A percentile compares a stretch with the other conserved stretches of the same genome.
phyloP scores from a whole-genome alignment of 2,888 invertebrate genomes.

The Entomobrya multifasciata region DNA sequence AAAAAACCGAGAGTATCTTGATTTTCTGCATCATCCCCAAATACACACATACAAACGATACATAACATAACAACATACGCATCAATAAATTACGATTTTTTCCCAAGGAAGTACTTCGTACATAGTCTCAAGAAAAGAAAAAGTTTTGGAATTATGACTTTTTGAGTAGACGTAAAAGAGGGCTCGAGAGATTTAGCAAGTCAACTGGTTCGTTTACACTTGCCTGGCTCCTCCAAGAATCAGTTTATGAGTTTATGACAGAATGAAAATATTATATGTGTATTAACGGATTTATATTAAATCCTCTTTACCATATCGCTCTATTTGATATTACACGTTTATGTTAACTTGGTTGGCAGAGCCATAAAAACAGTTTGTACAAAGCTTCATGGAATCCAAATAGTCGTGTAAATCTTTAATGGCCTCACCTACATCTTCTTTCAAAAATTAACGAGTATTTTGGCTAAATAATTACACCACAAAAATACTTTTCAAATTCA shows the following conservation, averaged over 20 bases:
- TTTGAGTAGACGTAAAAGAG: too few species aligned
- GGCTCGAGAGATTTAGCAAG: background rate
- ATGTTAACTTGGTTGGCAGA: too few species aligned
- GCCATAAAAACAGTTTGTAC: too few species aligned
- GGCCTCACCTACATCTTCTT: too few species aligned
- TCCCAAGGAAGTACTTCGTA: conserved; percentile 26
- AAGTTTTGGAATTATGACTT: too few species aligned
- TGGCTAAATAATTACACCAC: too few species aligned
- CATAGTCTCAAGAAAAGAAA: background rate
- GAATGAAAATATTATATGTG: background rate
- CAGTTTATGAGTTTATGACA: background rate
- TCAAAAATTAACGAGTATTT: too few species aligned
- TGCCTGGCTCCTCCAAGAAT: background rate
- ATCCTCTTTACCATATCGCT: conserved; percentile 5
- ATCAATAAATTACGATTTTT: conserved; percentile 5
- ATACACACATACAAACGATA: background rate
- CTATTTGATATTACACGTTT: too few species aligned
- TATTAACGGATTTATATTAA: background rate
- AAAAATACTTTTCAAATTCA: too few species aligned
- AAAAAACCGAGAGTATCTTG: background rate
- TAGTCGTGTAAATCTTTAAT: too few species aligned
- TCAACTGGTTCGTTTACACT: background rate
- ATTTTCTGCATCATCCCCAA: conserved; percentile 13
- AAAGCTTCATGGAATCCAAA: too few species aligned
- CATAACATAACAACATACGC: background rate